Evolutionary conservation across 2,888 invertebrate genomes (phyloP), one percentile per base, ranked within the genome.

Genomic region (Crioceris asparagi): DNA sequence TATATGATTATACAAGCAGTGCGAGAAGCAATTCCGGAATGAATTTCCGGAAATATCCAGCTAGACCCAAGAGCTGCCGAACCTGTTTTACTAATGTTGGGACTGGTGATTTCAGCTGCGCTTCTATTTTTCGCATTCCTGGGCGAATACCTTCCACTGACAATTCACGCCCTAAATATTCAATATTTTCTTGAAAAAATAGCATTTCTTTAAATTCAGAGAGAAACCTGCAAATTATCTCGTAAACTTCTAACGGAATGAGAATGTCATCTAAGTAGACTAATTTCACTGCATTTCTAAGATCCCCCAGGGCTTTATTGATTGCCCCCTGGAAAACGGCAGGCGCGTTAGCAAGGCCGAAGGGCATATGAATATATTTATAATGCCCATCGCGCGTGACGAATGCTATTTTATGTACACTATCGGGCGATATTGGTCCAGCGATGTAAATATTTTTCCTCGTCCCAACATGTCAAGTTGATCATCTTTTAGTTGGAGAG

Each of bases 401-500:
- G 5, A 29, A 6, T n/a, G 29, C 7, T n/a, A 29, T 29, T 29
- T 29, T 6, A 14, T 29, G 29, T 5, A 29, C 6, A n/a, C 29
- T n/a, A n/a, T n/a, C 29, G 29, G 29, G 11, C 6, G 29, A n/a
- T 11, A 6, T 29, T n/a, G n/a, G n/a, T 29, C 29, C 29, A 29
- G n/a, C n/a, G 14, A 11, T n/a, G 29, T 29, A 14, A 11, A 29
- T 11, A 29, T 5, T 7, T 11, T 11, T n/a, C 14, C 11, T 11
- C 11, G 5, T 6, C 29, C 11, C 5, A 29, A 11, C 6, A 5
- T 29, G 11, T 29, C 29, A 14, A 29, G 29, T 11, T 29, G 29
- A 11, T 29, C 29, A 17, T 36, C 16, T 21, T 30, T 36, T 6
- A 36, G 19, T 14, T 21, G 36, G 8, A 36, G 17, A 12, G 33